These are phyloP conservation scores for Mus caroli DNA, from an alignment of 2,797 vertebrate species.

Conservation along the genomic window DNA sequence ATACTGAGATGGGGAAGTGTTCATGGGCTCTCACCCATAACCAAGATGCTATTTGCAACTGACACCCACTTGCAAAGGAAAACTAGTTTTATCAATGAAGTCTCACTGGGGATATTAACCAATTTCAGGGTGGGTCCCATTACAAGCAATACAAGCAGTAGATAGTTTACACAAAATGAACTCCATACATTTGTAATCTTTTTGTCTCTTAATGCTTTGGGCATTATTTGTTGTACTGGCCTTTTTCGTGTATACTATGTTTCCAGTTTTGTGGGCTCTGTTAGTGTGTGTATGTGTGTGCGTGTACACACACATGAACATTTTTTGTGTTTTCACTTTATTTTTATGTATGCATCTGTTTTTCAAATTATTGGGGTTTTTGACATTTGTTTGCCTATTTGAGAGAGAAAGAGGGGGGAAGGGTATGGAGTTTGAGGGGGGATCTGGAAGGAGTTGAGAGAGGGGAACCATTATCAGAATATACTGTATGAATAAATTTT, in stretches of 20 bases:
- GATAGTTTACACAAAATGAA: neutral
- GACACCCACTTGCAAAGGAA: neutral
- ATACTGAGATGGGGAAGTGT: neutral
- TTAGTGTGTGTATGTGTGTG: neutral
- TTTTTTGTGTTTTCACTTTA: neutral
- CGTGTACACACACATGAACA: too few relatives aligned
- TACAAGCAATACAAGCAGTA: neutral
- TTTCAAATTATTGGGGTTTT: neutral
- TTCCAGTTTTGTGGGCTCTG: neutral
- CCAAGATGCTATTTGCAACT: neutral
- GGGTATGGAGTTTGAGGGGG: neutral
- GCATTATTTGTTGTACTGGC: neutral
- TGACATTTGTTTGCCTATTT: neutral
- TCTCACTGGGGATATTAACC: neutral
- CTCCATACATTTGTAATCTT: neutral
- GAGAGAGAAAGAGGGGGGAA: neutral
- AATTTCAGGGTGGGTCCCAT: neutral
- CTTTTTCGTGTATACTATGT: neutral
- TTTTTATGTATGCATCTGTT: neutral
- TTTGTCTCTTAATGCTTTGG: neutral
- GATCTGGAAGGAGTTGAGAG: neutral
- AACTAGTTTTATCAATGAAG: neutral
- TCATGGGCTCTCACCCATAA: neutral
- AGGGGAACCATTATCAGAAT: neutral
- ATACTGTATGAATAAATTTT: neutral